These are phyloP conservation scores for Synchiropus splendidus DNA, from an alignment of 2,113 vertebrate species.

Conservation along the genomic window DNA sequence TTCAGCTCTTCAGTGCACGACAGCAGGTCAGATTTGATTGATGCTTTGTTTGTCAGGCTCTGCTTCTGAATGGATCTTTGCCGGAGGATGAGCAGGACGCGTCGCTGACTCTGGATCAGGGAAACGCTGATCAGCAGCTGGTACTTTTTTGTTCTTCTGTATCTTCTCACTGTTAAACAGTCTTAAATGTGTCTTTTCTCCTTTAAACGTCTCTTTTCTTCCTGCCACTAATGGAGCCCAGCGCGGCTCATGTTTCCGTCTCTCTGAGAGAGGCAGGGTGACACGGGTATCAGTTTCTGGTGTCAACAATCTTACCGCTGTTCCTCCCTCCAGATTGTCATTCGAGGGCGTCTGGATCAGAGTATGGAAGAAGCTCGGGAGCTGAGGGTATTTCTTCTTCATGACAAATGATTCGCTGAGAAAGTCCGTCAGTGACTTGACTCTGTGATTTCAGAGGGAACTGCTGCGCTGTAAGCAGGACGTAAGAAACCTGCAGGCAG, in stretches of 20 bases:
- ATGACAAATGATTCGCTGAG: background rate
- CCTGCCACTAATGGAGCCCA: constrained; percentile 24
- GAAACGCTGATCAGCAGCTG: constrained; percentile 82
- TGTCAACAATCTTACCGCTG: background rate
- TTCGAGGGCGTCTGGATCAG: constrained; percentile 88
- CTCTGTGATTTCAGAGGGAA: constrained; percentile 73
- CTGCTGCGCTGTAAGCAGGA: constrained; percentile 87
- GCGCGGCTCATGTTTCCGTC: constrained; percentile 43
- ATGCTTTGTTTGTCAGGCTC: constrained; percentile 64
- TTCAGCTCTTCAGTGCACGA: no score
- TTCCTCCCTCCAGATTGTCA: constrained; percentile 70
- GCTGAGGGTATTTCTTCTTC: constrained; percentile 74
- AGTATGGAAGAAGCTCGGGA: constrained; percentile 87
- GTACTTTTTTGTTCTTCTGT: constrained; percentile 49
- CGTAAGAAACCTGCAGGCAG: constrained; percentile 82
- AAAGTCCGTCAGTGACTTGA: background rate
- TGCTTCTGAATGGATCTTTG: constrained; percentile 83
- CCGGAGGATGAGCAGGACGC: constrained; percentile 87
- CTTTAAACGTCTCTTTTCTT: background rate
- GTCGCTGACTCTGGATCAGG: constrained; percentile 72
- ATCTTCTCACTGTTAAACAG: background rate
- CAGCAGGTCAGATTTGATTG: constrained; percentile 11
- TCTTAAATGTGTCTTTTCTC: background rate
- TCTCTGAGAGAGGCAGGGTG: constrained; percentile 17
- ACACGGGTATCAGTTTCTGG: constrained; percentile 47